Base-by-base conservation (phyloP, 1,140 invertebrate genomes). In the Oppia nitens region DNA sequence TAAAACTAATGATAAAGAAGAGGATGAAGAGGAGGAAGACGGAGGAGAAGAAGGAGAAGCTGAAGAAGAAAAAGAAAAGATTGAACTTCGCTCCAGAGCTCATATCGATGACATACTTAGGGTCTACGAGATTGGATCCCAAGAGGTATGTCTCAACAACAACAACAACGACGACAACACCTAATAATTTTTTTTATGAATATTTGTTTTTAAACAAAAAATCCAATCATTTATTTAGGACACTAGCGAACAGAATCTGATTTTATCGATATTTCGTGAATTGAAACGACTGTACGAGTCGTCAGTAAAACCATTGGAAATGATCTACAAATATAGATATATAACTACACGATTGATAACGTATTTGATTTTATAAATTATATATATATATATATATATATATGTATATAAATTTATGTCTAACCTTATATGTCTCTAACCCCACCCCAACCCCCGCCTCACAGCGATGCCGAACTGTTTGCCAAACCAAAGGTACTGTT, bases 401-500 rank as follows among this genome's bases (percentile, higher is more conserved):
- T 1, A 29, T 21, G 26, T 32, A 50, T 45, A 47, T 28, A 26
- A 52, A 27, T 32, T 25, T n/a, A 40, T 52, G 32, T 11, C 29
- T 20, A 52, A 17, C 47, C 20, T 61, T 28, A n/a, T 20, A 27
- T 24, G 21, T 12, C 12, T 59, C 25, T 32, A 55, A 24, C 21
- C 21, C 54, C 26, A 25, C 28, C 25, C 14, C 20, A 24, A 56
- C 20, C 51, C 45, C 17, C 26, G n/a, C 24, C 60, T 62, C 65
- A 68, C 67, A 53, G 63, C 81, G 89, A 94, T 76, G 83, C 87
- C 6, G 89, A 94, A 77, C 91, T 94, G 69, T 91, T 92, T 72
- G 90, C 87, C 0, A 94, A 93, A 70, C 90, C 91, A 9, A 73
- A 94, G 67, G 78, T 94, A 48, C 72, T 95, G 0, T 90, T 95